Conservation (phyloP, 2,113 vertebrate species). For the Caranx melampygus region DNA sequence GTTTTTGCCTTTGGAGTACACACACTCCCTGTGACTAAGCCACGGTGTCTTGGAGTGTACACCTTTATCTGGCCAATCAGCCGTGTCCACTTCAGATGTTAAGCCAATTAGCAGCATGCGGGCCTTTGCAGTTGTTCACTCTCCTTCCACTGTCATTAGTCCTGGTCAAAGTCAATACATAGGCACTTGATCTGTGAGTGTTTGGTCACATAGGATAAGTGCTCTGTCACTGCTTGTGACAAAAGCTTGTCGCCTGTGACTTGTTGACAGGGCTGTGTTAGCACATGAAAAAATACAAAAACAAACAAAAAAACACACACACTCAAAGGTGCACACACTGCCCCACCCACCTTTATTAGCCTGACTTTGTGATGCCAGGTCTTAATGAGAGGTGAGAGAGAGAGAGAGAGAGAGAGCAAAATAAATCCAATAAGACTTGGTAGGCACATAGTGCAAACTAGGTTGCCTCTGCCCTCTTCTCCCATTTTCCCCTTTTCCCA, state of each 20-base stretch:
- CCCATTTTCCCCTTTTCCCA: constrained; percentile 48
- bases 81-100: constrained; percentile 61
- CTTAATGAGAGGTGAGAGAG: constrained; percentile 68
- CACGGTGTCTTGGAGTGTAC: constrained; percentile 23
- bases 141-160: constrained; percentile 60
- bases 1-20: constrained; percentile 15
- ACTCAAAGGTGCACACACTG: constrained; percentile 3
- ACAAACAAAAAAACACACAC: constrained; percentile 10
- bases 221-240: constrained; percentile 33
- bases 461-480: constrained; percentile 64
- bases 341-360: constrained; percentile 67
- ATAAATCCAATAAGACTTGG: constrained; percentile 66
- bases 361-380: constrained; percentile 43
- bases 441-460: constrained; percentile 63
- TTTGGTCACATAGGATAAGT: constrained; percentile 48
- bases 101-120: constrained; percentile 70
- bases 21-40: constrained; percentile 43
- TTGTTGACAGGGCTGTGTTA: constrained; percentile 39
- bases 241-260: constrained; percentile 41
- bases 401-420: constrained; percentile 27
- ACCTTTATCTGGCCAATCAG: constrained; percentile 66
- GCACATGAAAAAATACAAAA: background rate
- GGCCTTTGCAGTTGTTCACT: constrained; percentile 41
- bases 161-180: constrained; percentile 58
- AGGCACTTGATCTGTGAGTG: constrained; percentile 60